Base-by-base conservation (phyloP, 1,140 invertebrate species). In the Pseudomyrmex concolor region DNA sequence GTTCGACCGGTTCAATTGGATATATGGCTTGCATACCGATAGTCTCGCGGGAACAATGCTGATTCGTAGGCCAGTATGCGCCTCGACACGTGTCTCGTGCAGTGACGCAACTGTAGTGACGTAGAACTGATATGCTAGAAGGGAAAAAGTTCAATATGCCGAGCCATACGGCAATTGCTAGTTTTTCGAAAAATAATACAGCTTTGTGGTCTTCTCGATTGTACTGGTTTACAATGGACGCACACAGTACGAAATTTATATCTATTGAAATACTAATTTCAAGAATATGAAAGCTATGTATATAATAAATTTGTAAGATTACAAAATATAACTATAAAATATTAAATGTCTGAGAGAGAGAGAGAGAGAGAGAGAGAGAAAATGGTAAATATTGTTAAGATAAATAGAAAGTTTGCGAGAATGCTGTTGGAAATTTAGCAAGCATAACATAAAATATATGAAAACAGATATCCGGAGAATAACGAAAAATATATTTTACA, bases 1-100 rank as follows among this genome's bases (percentile, higher is more conserved):
- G 45, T 59, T 34, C 63, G 82, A 63, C 60, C 76, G 34, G 54
- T 89, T 86, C 87, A 89, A 89, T 89, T 84, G 84, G 74, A 84
- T 86, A 68, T 84, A 88, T 50, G 22, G 78, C 60, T 68, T 72
- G 72, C 78, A 63, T 82, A 72, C 72, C 83, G 87, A 88, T 88
- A 85, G 86, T 66, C 77, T 68, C 77, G 17, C 68, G 17, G 22
- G 66, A 77, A 85, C 84, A 88, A 86, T 88, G 66, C 43, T 51
- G 34, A 34, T 63, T 50, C 72, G 62, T 66, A 64, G 50, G 57
- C 17, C 12, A 54, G 76, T 68, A 43, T 80, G 7, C 45, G 22
- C 45, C 22, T n/a, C 19, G 5, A 1, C 19, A 59, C 43, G 19
- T 59, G 15, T 45, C 19, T 22, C 19, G 12, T 50, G 17, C 50